Conservation (phyloP, 2,888 invertebrate species). For the Podabrus alpinus region DNA sequence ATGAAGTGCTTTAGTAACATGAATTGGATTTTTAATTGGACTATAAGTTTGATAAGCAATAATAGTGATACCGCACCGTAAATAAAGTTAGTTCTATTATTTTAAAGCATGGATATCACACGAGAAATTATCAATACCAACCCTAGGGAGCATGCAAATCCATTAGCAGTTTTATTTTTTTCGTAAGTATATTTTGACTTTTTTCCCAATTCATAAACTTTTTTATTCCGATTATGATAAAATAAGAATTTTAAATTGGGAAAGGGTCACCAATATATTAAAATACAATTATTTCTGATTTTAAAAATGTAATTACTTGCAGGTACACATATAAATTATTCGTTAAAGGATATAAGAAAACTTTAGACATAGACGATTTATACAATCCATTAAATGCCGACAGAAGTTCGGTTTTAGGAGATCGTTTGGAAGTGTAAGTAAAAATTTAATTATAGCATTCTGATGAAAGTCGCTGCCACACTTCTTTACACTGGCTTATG, state of each 20-base stretch:
- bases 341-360: constrained; percentile 72
- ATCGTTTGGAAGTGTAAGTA: constrained; percentile 66
- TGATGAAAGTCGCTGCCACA: neutral
- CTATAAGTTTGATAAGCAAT: neutral
- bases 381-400: constrained; percentile 72
- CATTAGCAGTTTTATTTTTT: neutral
- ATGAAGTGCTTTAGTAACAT: neutral
- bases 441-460: neutral
- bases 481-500: neutral
- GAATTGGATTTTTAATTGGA: neutral
- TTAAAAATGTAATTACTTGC: constrained; percentile 42
- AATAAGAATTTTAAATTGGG: too few species aligned
- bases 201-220: neutral
- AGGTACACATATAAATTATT: constrained; percentile 82
- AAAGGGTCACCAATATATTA: too few species aligned
- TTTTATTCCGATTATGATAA: too few species aligned
- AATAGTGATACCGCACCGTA: neutral
- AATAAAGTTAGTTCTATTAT: neutral
- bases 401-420: constrained; percentile 69
- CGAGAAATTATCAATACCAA: neutral
- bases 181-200: neutral
- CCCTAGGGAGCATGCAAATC: neutral
- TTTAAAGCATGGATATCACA: neutral
- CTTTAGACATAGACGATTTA: constrained; percentile 74
- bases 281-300: too few species aligned